Conservation (phyloP, 1,140 invertebrate species). For the Caenorhabditis tropicalis region DNA sequence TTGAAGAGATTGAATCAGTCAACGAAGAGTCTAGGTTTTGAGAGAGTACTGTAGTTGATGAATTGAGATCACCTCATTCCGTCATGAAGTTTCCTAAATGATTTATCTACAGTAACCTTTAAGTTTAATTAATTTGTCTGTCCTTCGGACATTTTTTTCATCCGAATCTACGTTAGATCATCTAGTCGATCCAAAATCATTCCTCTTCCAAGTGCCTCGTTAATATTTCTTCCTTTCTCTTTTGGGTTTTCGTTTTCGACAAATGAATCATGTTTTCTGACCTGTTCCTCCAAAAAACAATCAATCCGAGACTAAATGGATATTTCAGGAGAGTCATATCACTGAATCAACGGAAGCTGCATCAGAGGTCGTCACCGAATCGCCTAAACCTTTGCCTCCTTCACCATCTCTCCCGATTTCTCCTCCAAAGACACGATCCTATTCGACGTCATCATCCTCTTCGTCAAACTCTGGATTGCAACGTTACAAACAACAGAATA, state of each 20-base stretch:
- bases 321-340: slow-evolving; percentile 7
- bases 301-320: neutral
- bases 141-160: too few species aligned
- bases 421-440: neutral
- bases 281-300: neutral
- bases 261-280: neutral
- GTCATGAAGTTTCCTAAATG: too few species aligned
- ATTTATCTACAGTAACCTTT: too few species aligned
- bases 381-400: neutral
- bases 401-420: neutral
- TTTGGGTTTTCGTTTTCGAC: neutral
- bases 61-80: neutral
- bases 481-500: slow-evolving; percentile 14
- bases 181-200: neutral
- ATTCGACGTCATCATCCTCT: slow-evolving; percentile 28
- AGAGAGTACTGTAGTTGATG: neutral
- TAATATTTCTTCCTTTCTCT: neutral
- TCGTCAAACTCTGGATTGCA: neutral
- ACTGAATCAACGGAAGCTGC: neutral
- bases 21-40: neutral
- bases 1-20: neutral
- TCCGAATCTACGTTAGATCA: neutral
- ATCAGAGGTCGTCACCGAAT: slow-evolving; percentile 1
- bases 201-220: neutral
- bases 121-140: too few species aligned